Conservation (phyloP, 2,888 invertebrate species). For the Terebella lapidaria region DNA sequence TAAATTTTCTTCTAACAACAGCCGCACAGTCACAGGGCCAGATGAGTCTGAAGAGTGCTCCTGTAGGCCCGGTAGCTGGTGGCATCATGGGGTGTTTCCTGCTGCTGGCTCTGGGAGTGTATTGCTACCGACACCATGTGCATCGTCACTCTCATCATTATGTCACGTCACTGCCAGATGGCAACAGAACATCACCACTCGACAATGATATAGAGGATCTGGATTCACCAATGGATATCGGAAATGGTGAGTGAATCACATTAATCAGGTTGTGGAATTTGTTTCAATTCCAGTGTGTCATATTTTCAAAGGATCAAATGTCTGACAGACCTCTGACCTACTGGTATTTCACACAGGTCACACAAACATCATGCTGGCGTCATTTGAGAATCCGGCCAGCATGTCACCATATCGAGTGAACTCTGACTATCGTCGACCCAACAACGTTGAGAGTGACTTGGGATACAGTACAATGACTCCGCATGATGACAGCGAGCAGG, state of each 20-base stretch:
- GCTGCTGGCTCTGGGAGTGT: conserved; percentile 74
- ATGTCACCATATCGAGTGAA: conserved; percentile 84
- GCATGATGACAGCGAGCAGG: conserved; percentile 50
- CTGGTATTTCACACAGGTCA: conserved; percentile 33
- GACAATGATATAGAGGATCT: conserved; percentile 53
- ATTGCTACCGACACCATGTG: conserved; percentile 65
- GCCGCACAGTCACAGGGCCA: neutral
- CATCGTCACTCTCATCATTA: conserved; percentile 49
- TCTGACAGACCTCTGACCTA: neutral
- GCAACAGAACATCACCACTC: conserved; percentile 51
- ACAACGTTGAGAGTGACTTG: conserved; percentile 77
- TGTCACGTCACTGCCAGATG: conserved; percentile 43
- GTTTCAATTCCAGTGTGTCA: neutral
- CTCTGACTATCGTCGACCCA: conserved; percentile 69
- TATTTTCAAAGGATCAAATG: neutral
- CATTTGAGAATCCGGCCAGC: conserved; percentile 61
- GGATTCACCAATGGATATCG: conserved; percentile 45
- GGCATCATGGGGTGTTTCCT: conserved; percentile 77
- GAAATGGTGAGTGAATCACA: conserved; percentile 36
- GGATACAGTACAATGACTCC: conserved; percentile 62
- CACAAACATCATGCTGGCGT: conserved; percentile 49
- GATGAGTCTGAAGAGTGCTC: conserved; percentile 54
- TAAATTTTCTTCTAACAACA: neutral
- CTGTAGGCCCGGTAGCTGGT: conserved; percentile 81
- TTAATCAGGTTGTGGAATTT: neutral